phyloP scores from a whole-genome alignment of 1,140 invertebrate genomes.

The Glomeris maerens region DNA sequence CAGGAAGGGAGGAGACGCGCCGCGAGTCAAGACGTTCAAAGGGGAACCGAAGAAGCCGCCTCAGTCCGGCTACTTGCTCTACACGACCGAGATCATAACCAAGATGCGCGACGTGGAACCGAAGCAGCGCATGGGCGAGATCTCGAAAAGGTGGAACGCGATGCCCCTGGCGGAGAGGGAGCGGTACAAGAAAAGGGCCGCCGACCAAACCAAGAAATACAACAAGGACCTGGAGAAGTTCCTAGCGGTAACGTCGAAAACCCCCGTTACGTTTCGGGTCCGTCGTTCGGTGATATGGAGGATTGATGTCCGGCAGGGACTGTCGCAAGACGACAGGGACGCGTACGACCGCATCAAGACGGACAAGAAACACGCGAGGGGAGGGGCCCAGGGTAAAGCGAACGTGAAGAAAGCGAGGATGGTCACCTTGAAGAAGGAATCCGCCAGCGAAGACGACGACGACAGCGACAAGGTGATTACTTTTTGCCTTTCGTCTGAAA shows the following conservation, averaged over 20 bases:
- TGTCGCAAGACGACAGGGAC: constrained; percentile 1
- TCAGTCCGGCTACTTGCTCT: constrained; percentile 30
- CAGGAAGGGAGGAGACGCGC: not conserved
- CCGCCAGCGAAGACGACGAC: constrained; percentile 1
- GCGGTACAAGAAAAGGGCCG: constrained; percentile 26
- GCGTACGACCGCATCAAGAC: constrained; percentile 6
- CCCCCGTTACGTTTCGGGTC: not conserved
- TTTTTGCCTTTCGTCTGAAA: not conserved
- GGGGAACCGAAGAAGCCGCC: constrained; percentile 32
- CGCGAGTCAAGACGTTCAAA: constrained; percentile 19
- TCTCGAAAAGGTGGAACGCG: constrained; percentile 27
- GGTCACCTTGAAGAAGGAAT: not conserved
- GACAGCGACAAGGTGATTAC: constrained; percentile 3
- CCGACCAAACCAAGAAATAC: constrained; percentile 27
- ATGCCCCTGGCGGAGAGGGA: constrained; percentile 26
- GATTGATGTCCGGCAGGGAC: not conserved
- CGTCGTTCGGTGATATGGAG: not conserved
- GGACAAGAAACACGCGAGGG: not conserved
- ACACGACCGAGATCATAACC: constrained; percentile 25
- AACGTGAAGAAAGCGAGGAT: not conserved
- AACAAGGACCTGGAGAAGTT: constrained; percentile 33
- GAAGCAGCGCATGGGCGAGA: constrained; percentile 22
- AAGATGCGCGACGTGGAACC: constrained; percentile 19
- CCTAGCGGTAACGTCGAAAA: constrained; percentile 24
- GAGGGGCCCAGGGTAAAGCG: not conserved